Percentiles rank a stretch among this genome's conserved stretches.
Evolutionary conservation across 2,888 invertebrate genomes (phyloP).

Genomic region (Drosophila diplacantha): DNA sequence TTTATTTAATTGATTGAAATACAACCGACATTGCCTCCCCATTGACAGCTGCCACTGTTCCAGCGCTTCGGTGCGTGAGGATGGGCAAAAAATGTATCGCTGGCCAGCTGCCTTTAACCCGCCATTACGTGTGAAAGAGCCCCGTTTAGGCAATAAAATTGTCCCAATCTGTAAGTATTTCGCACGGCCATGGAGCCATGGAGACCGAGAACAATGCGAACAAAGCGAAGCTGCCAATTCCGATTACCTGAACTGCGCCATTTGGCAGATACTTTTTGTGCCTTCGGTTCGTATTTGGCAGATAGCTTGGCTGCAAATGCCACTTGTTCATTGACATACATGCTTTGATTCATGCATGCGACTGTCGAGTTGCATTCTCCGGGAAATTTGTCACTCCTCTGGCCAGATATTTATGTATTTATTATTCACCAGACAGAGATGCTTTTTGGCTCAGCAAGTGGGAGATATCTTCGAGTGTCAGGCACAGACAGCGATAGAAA

Average conservation of each 20-base stretch:
- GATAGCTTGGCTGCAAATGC: constrained; percentile 22
- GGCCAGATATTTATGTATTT: constrained; percentile 19
- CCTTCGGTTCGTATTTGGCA: constrained; percentile 9
- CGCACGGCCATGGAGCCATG: constrained; percentile 6
- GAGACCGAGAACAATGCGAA: constrained; percentile 20
- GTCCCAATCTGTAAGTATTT: constrained; percentile 32
- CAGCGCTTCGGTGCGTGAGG: constrained; percentile 43
- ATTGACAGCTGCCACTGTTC: constrained; percentile 21
- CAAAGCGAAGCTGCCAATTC: constrained; percentile 29
- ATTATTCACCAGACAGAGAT: constrained; percentile 22
- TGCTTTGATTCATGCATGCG: constrained; percentile 24
- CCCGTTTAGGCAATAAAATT: constrained; percentile 23
- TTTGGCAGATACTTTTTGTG: constrained; percentile 32
- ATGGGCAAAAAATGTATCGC: constrained; percentile 45
- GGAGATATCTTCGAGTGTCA: constrained; percentile 4
- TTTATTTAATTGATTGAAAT: constrained; percentile 60
- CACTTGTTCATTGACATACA: constrained; percentile 30
- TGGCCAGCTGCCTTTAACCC: constrained; percentile 10
- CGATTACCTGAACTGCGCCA: constrained; percentile 32
- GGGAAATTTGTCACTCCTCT: constrained; percentile 23
- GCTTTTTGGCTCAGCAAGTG: neutral
- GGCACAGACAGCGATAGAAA: neutral
- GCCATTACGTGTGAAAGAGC: constrained; percentile 18
- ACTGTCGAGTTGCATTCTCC: constrained; percentile 22
- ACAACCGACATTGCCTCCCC: constrained; percentile 26